phyloP scores from a whole-genome alignment of 35 echinoderm and acorn worm genomes.

The Strongylocentrotus purpuratus region DNA sequence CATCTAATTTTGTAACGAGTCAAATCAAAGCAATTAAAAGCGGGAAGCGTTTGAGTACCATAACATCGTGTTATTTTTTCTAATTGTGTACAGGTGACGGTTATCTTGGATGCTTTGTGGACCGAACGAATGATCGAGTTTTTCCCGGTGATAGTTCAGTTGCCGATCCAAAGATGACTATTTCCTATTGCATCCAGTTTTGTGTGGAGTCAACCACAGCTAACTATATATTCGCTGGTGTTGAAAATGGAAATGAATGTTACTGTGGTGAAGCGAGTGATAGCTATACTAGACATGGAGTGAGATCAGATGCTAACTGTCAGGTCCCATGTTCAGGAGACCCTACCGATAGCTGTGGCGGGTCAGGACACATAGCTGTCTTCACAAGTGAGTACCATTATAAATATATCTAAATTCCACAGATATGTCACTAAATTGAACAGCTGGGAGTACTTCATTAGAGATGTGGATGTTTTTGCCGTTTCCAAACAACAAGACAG shows the following conservation, averaged over 20 bases:
- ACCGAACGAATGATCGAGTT: background rate
- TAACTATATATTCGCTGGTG: background rate
- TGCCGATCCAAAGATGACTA: background rate
- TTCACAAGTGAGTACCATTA: background rate
- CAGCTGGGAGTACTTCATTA: no score
- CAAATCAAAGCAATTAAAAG: no score
- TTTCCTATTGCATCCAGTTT: background rate
- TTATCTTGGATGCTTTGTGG: no score
- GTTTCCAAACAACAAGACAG: no score
- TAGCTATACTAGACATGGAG: background rate
- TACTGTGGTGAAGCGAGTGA: background rate
- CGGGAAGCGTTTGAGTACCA: no score
- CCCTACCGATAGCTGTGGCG: constrained; percentile 5
- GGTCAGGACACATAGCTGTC: background rate
- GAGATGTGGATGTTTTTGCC: no score
- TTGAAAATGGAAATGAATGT: background rate
- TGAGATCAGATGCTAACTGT: background rate
- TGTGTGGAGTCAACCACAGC: background rate
- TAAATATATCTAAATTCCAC: no score
- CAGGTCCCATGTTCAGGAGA: background rate
- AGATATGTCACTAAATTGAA: no score
- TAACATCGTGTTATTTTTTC: no score
- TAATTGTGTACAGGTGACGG: no score
- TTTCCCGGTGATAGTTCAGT: background rate
- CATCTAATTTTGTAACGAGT: background rate